These are phyloP conservation scores for Diaprepes abbreviatus DNA, from an alignment of 2,888 invertebrate genomes.

Conservation along the genomic window DNA sequence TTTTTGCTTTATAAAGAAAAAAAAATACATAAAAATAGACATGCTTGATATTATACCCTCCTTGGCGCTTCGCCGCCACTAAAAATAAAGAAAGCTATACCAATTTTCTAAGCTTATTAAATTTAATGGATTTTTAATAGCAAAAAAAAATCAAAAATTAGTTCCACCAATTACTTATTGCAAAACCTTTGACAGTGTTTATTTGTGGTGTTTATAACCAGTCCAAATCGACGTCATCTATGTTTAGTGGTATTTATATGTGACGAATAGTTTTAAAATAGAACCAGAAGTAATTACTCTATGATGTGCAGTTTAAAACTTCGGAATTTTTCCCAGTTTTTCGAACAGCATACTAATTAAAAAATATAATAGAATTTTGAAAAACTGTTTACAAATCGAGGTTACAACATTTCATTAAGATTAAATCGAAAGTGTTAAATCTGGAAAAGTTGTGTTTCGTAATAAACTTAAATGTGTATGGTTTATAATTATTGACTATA, in stretches of 20 bases:
- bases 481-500: no score
- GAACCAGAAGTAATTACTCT: constrained; percentile 52
- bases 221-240: constrained; percentile 35
- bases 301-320: constrained; percentile 36
- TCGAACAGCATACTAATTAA: constrained; percentile 13
- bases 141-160: background rate
- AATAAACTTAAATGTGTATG: background rate
- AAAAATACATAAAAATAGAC: no score
- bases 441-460: background rate
- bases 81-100: background rate
- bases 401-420: constrained; percentile 16
- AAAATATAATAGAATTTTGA: constrained; percentile 19
- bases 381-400: constrained; percentile 3
- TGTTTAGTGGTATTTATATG: constrained; percentile 45
- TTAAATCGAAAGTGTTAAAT: background rate
- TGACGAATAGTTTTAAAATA: constrained; percentile 55
- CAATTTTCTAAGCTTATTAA: background rate
- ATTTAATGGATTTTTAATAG: background rate
- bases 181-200: constrained; percentile 29
- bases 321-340: constrained; percentile 32
- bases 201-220: constrained; percentile 38
- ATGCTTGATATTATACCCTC: no score
- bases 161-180: constrained; percentile 7
- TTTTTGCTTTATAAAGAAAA: no score
- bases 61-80: no score